These are phyloP conservation scores for Sylvicapra grimmia DNA, from an alignment of 2,113 vertebrate species.

Conservation along the genomic window DNA sequence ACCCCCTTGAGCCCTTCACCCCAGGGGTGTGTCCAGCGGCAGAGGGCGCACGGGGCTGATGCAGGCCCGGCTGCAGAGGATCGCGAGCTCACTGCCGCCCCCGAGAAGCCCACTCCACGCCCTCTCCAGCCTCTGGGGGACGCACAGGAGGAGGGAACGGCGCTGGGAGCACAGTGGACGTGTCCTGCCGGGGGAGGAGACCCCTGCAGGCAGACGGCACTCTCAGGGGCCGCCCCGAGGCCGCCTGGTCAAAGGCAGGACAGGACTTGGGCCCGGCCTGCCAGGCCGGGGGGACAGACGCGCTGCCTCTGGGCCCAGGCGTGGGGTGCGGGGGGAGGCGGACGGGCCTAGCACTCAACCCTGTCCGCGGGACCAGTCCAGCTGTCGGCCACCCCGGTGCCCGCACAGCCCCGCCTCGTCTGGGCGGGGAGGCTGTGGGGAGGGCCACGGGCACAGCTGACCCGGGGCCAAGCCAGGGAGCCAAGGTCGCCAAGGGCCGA, in stretches of 20 bases:
- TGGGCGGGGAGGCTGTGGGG: not conserved
- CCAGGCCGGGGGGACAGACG: not conserved
- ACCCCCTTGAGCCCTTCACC: not conserved
- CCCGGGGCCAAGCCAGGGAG: not conserved
- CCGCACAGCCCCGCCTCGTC: not conserved
- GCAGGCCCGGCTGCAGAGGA: not conserved
- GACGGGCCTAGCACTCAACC: not conserved
- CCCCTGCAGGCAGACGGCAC: accelerated
- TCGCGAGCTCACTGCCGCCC: not conserved
- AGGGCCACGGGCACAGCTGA: not conserved
- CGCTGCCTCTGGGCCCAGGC: not conserved
- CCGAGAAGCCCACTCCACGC: not conserved
- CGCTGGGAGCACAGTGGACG: accelerated
- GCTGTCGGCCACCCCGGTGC: no score
- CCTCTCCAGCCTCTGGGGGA: not conserved
- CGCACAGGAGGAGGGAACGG: not conserved
- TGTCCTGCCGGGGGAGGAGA: accelerated
- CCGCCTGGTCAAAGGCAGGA: not conserved
- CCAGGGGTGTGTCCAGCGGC: not conserved
- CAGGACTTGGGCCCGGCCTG: not conserved
- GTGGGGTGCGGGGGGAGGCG: not conserved
- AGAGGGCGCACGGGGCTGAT: not conserved
- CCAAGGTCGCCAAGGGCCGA: not conserved
- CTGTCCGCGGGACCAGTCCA: not conserved
- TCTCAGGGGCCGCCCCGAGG: not conserved